Evolutionary conservation across 2,797 vertebrate species (phyloP), one percentile per base, ranked within the genome.

Genomic region (Liparis tanakae): DNA sequence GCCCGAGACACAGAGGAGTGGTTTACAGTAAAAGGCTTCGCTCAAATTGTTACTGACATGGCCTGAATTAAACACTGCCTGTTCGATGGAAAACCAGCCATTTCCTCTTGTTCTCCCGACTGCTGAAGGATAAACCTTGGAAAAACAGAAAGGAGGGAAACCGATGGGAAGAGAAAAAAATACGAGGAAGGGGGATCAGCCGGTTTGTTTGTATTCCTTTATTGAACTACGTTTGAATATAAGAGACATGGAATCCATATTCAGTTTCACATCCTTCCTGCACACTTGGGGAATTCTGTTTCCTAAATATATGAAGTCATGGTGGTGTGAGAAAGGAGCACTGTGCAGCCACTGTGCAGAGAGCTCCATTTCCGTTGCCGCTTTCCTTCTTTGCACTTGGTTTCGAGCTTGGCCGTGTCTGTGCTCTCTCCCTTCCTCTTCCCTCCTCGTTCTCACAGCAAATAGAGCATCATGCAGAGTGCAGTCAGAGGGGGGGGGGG

Each of bases 281-380:
- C 66, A 79, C 84, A 87, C 85, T 85, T 68, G 85, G 80, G 81
- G 80, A 88, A 79, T 84, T 90, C 91, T 87, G 55, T 80, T 90
- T 85, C 81, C 86, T 79, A 90, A 90, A 92, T 80, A 87, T 75
- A 90, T 89, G 84, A 91, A 91, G 90, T 92, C 86, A 92, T 74
- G 61, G 59, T 14, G 18, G 43, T 77, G 78, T 87, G 78, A 88
- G 84, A 82, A 66, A 10, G 65, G 59, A 61, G 69, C 67, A 84
- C 56, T 61, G 73, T 83, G 77, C 67, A 65, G 80, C 81, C 87
- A 83, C 80, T 79, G 74, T 83, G 78, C 79, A 76, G 44, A 70
- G 39, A 84, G 78, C 57, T 80, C 72, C 25, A 64, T 84, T 91
- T 88, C 87, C 83, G n/a, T n/a, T n/a, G n/a, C n/a, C 9, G 39